phyloP scores from a whole-genome alignment of 2,888 invertebrate genomes.

The Tetranychus piercei region DNA sequence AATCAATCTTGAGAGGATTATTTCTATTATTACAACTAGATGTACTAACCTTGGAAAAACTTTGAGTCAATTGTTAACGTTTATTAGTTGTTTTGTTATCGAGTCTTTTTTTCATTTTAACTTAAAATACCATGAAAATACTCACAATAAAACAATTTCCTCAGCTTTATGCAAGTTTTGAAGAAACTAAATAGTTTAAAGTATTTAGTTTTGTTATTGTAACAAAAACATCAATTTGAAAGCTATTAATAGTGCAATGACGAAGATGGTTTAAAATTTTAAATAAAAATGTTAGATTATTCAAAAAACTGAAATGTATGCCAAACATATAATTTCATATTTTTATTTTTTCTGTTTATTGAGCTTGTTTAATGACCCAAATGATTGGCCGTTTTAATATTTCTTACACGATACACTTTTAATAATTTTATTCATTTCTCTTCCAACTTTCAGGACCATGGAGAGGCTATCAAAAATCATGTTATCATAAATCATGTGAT shows the following conservation, averaged over 20 bases:
- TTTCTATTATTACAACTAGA: too few relatives aligned
- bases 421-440: background rate
- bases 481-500: conserved; percentile 26
- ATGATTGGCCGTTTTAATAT: background rate
- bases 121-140: too few relatives aligned
- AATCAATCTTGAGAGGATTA: too few relatives aligned
- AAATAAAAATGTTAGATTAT: background rate
- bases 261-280: background rate
- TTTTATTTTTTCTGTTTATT: background rate
- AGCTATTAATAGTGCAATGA: background rate
- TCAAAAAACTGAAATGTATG: background rate
- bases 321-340: too few relatives aligned
- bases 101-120: too few relatives aligned
- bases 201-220: too few relatives aligned
- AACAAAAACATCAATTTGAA: background rate
- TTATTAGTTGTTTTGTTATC: too few relatives aligned
- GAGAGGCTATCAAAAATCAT: conserved; percentile 24
- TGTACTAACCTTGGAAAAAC: too few relatives aligned
- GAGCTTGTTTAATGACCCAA: background rate
- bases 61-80: too few relatives aligned
- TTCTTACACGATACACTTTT: background rate
- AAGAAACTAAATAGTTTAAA: background rate
- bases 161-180: background rate
- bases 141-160: background rate
- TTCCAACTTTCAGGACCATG: conserved; percentile 25